phyloP scores from a whole-genome alignment of 2,797 vertebrate species.

The Cottoperca gobio region DNA sequence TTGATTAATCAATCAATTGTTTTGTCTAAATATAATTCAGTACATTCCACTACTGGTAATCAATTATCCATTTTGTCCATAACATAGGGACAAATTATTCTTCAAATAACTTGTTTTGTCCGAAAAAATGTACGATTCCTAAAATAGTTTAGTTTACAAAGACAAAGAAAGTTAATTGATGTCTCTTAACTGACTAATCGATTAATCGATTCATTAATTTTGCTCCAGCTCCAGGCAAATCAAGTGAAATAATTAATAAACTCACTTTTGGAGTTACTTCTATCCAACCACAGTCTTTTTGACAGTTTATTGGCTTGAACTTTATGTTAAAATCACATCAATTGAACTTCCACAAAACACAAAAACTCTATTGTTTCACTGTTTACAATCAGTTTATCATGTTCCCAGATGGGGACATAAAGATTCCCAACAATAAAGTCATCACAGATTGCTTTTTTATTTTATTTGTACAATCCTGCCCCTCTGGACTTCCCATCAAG shows the following conservation, averaged over 20 bases:
- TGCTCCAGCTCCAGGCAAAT: neutral
- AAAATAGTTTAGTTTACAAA: too few relatives aligned
- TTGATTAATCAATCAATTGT: neutral
- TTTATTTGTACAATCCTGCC: neutral
- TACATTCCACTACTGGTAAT: too few relatives aligned
- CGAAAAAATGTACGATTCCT: too few relatives aligned
- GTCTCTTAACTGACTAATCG: too few relatives aligned
- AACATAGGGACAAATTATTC: neutral
- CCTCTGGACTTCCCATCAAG: neutral
- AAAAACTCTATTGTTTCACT: constrained; percentile 20
- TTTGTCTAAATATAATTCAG: too few relatives aligned
- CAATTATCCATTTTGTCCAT: neutral
- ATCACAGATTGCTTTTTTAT: neutral
- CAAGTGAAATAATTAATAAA: too few relatives aligned
- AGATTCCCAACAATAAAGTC: neutral
- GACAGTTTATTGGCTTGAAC: neutral
- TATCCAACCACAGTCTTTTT: neutral
- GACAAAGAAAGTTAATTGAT: too few relatives aligned
- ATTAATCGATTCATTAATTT: too few relatives aligned
- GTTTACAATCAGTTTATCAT: neutral
- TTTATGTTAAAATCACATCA: neutral
- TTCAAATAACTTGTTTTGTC: too few relatives aligned
- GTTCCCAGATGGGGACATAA: neutral
- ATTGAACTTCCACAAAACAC: neutral
- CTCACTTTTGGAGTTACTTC: too few relatives aligned